Evolutionary conservation across 2,113 vertebrate genomes (phyloP), one percentile per base, ranked within the genome.

Genomic region (Tauraco erythrolophus): DNA sequence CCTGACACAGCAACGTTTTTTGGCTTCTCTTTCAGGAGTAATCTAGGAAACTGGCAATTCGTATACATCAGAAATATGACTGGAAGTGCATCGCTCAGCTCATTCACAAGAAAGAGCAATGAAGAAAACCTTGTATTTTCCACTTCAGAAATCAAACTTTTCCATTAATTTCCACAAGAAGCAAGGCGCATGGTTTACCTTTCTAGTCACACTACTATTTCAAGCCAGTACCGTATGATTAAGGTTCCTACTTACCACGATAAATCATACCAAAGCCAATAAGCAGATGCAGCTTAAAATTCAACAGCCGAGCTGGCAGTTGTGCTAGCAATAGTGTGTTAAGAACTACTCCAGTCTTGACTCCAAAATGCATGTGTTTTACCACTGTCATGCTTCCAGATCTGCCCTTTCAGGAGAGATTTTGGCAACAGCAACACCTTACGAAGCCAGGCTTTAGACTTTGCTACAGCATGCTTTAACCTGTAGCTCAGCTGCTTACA

Each of bases 221-320:
- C 51, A 48, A 85, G 68, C 14, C 33, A 83, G 14, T 27, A 16
- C n/a, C 11, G 39, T 11, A 75, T 33, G 58, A 92, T 74, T 74
- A 54, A 90, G 21, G 54, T 14, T 46, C 58, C 28, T 46, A 3
- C 46, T 86, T 61, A 76, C 14, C 78, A 66, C 0, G 0, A 46
- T 19, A 81, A 77, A 74, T 66, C 31, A 84, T 17, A 86, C 3
- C 37, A 74, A 84, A 95, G 54, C 62, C 83, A n/a, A 28, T 50
- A 80, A 94, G 66, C 45, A 76, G 68, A 94, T 65, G 56, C 50
- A 84, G 83, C 56, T 92, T 84, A 77, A 86, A 95, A 89, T 70
- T 77, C 64, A 74, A 54, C 2, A 78, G 91, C 76, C 91, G 86
- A 92, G 80, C 56, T 6, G 41, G 68, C 79, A 77, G 27, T 8